These are phyloP conservation scores for Zonitis immaculata DNA, from an alignment of 2,888 invertebrate species.

Conservation along the genomic window DNA sequence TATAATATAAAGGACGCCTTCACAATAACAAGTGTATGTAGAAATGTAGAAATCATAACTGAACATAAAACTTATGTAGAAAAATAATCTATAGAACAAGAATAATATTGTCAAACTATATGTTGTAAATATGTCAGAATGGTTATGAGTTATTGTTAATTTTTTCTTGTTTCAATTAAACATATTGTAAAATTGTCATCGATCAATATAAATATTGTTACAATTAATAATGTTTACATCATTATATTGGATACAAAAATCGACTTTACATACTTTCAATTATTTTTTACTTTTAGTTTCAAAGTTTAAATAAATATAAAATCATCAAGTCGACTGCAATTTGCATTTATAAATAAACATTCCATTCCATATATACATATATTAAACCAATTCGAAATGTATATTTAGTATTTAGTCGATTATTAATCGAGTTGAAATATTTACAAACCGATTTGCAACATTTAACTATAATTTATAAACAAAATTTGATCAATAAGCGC, in stretches of 20 bases:
- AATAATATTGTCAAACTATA: neutral
- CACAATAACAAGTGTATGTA: neutral
- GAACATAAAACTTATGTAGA: neutral
- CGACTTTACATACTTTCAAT: neutral
- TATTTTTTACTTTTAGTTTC: neutral
- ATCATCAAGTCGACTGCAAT: constrained; percentile 13
- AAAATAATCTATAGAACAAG: neutral
- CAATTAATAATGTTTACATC: constrained; percentile 15
- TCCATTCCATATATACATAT: constrained; percentile 2
- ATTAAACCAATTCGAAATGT: neutral
- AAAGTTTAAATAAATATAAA: neutral
- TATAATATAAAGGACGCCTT: neutral
- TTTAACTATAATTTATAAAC: neutral
- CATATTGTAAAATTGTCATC: neutral
- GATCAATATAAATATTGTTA: neutral
- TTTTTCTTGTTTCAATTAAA: neutral
- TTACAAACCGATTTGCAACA: neutral
- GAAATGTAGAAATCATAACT: neutral
- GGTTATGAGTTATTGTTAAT: neutral
- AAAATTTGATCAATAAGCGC: too few species aligned
- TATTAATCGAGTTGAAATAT: neutral
- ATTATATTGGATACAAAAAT: constrained; percentile 10
- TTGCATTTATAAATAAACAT: constrained; percentile 22
- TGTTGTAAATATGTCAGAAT: neutral
- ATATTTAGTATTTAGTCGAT: neutral